Conservation (phyloP, 2,113 vertebrate species). For the Pomatorhinus ruficollis region DNA sequence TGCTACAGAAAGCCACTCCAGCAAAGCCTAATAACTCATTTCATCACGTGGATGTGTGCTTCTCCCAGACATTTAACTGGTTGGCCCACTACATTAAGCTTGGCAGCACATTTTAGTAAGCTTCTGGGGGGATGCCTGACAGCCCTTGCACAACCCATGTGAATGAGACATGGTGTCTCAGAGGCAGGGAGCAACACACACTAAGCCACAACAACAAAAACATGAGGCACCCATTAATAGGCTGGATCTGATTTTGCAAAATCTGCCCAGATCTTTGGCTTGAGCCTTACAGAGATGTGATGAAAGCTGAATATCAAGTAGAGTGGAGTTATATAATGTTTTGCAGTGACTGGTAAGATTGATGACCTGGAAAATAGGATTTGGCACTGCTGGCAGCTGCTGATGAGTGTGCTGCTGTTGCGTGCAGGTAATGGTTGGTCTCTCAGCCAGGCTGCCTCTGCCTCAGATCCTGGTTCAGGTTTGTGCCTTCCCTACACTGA, state of each 20-base stretch:
- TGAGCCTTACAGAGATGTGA: conserved; percentile 2
- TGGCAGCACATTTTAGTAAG: neutral
- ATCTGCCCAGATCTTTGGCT: conserved; percentile 12
- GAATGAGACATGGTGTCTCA: neutral
- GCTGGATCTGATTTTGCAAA: neutral
- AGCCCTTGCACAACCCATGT: neutral
- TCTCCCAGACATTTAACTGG: neutral
- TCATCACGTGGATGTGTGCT: neutral
- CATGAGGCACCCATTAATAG: neutral
- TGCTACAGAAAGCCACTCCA: fast-evolving
- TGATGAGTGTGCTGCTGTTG: neutral
- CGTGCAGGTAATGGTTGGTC: neutral
- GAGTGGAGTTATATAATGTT: conserved; percentile 31
- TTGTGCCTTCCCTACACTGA: neutral
- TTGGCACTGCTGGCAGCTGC: neutral
- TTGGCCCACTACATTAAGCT: neutral
- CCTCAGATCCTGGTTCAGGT: neutral
- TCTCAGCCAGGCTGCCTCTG: neutral
- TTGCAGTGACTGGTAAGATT: conserved; percentile 41
- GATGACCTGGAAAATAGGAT: conserved; percentile 65
- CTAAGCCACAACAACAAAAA: neutral
- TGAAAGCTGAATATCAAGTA: conserved; percentile 26
- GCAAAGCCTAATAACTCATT: neutral
- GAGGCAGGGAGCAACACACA: neutral
- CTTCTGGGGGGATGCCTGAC: neutral